Percentiles rank a stretch among this genome's conserved stretches.
Conservation (phyloP, 2,888 invertebrate genomes). For the Lymantria dispar region DNA sequence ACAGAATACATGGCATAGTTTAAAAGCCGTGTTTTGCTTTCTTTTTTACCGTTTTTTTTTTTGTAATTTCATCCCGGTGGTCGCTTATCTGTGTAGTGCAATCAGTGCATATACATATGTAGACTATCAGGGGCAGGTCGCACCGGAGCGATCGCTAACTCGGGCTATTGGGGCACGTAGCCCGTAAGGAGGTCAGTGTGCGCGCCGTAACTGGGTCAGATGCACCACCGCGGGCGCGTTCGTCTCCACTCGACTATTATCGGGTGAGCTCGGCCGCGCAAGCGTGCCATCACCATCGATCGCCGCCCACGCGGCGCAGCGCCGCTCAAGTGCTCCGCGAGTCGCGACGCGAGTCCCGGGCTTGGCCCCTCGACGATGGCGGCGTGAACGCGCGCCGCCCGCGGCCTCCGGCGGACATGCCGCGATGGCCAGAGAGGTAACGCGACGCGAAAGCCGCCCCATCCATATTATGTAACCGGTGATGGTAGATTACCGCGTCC, state of each 20-base stretch:
- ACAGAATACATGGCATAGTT: too few relatives aligned
- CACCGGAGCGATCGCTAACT: constrained; percentile 36
- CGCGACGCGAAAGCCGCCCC: constrained; percentile 52
- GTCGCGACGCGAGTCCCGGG: constrained; percentile 74
- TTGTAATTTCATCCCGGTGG: too few relatives aligned
- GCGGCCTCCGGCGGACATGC: constrained; percentile 85
- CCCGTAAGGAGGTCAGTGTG: constrained; percentile 61
- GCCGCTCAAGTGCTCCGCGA: constrained; percentile 67
- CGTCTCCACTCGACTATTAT: constrained; percentile 47
- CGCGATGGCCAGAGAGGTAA: constrained; percentile 89
- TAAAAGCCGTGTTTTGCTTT: too few relatives aligned
- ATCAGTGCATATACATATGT: constrained; percentile 34
- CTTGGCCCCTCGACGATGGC: constrained; percentile 75
- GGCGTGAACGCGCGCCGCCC: constrained; percentile 80
- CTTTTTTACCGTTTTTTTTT: too few relatives aligned
- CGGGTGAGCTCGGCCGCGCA: constrained; percentile 50
- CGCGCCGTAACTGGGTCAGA: constrained; percentile 74
- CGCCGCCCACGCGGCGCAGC: constrained; percentile 66
- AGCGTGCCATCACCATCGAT: constrained; percentile 57
- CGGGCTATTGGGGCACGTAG: constrained; percentile 19
- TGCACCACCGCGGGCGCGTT: constrained; percentile 53
- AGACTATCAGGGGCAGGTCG: constrained; percentile 25
- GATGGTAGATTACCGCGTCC: constrained; percentile 52
- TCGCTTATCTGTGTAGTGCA: constrained; percentile 49
- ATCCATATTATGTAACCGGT: constrained; percentile 60